Percentiles rank a stretch among this genome's conserved stretches.
phyloP scores from a whole-genome alignment of 2,888 invertebrate genomes.

The Plebejus anna region DNA sequence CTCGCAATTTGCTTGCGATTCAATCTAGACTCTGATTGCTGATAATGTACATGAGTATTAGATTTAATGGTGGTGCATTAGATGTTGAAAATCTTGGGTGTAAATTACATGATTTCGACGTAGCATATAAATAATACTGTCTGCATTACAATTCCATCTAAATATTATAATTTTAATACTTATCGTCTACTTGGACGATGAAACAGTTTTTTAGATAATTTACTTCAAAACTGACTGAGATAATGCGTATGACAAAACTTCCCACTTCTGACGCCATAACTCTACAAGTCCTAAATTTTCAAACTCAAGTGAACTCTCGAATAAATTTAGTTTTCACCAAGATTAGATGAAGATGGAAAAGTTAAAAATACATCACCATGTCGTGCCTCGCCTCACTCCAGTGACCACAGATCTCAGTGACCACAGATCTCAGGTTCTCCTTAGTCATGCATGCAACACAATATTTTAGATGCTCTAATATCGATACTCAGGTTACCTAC shows the following conservation, averaged over 20 bases:
- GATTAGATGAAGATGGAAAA: too few relatives aligned
- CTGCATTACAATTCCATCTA: neutral
- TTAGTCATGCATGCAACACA: neutral
- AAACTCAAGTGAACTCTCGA: too few relatives aligned
- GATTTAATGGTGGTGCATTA: neutral
- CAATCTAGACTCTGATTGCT: slow-evolving; percentile 9
- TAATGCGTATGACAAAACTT: neutral
- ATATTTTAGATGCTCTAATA: neutral
- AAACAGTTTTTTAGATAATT: neutral
- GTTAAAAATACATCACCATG: too few relatives aligned
- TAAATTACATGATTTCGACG: neutral
- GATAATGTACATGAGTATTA: slow-evolving; percentile 7
- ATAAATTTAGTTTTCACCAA: too few relatives aligned
- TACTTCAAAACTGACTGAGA: neutral
- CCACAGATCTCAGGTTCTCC: neutral
- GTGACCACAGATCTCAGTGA: neutral
- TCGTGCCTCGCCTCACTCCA: too few relatives aligned
- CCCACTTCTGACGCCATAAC: neutral
- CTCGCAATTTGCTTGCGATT: neutral
- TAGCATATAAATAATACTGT: neutral
- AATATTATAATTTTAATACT: neutral
- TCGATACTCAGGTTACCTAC: neutral
- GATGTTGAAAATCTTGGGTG: slow-evolving; percentile 3
- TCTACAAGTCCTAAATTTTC: neutral
- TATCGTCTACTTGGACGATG: neutral